Conservation (phyloP, 2,888 invertebrate species). For the Spisula solida region DNA sequence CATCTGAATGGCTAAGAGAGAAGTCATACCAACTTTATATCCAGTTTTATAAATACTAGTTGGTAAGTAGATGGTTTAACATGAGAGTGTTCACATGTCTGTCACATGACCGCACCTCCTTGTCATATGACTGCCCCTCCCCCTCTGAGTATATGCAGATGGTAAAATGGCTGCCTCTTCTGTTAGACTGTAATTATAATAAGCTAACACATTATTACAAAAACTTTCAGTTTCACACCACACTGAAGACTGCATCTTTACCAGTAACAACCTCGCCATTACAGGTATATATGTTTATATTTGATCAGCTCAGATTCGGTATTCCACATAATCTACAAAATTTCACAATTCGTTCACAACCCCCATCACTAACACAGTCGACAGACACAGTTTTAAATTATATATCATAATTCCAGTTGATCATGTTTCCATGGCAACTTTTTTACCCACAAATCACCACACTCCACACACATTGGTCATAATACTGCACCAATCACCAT, state of each 20-base stretch:
- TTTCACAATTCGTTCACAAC: neutral
- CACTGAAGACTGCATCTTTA: neutral
- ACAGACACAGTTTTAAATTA: neutral
- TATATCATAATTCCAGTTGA: neutral
- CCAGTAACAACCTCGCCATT: neutral
- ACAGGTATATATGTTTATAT: neutral
- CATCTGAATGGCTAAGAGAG: neutral
- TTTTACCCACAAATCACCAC: neutral
- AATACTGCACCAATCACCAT: neutral
- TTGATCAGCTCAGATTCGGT: constrained; percentile 1
- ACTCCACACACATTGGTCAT: neutral
- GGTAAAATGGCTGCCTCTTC: neutral
- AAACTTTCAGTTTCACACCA: neutral
- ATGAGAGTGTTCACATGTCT: neutral
- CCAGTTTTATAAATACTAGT: neutral
- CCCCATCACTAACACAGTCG: neutral
- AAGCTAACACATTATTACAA: neutral
- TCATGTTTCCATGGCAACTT: neutral
- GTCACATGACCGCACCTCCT: neutral
- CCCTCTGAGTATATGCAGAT: neutral
- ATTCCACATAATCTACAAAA: neutral
- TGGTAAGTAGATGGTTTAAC: neutral
- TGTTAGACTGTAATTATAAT: neutral
- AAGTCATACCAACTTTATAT: neutral
- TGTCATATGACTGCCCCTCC: no score